Percentiles rank a stretch among this genome's conserved stretches.
These are phyloP conservation scores for Loris lydekkerianus DNA, from an alignment of 2,797 vertebrate genomes.

Conservation along the genomic window DNA sequence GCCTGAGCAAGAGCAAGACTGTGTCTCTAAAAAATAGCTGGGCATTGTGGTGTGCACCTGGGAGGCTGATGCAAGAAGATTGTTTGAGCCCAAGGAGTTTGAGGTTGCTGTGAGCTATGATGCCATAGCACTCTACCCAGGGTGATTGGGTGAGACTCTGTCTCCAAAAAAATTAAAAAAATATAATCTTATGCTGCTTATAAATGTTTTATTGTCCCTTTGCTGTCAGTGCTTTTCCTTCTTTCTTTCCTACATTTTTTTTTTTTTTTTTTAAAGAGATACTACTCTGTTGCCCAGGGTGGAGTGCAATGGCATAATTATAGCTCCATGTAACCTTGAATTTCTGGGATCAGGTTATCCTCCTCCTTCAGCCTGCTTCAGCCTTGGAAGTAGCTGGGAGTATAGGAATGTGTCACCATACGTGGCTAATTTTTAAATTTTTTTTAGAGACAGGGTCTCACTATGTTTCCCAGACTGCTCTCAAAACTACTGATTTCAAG, in stretches of 20 bases:
- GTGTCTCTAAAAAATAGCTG: no score
- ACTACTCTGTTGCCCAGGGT: not conserved
- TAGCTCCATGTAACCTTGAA: not conserved
- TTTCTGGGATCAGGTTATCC: fast-evolving
- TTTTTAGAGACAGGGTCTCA: not conserved
- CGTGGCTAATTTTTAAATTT: not conserved
- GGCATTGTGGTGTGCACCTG: no score
- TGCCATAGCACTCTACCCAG: no score
- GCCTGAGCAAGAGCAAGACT: no score
- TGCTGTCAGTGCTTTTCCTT: not conserved
- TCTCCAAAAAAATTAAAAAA: no score
- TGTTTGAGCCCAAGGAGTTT: no score
- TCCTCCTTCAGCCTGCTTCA: not conserved
- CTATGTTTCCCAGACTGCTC: not conserved
- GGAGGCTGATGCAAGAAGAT: no score
- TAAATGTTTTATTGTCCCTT: not conserved
- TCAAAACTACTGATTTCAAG: not conserved
- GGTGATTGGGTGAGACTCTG: no score
- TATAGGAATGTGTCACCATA: not conserved
- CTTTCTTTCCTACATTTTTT: not conserved
- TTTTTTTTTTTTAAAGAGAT: not conserved
- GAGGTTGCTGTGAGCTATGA: no score
- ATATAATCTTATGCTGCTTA: not conserved
- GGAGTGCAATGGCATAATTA: not conserved
- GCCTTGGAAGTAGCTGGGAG: not conserved